Evolutionary conservation across 2,113 vertebrate species (phyloP).

Genomic region (Sebastes fasciatus): DNA sequence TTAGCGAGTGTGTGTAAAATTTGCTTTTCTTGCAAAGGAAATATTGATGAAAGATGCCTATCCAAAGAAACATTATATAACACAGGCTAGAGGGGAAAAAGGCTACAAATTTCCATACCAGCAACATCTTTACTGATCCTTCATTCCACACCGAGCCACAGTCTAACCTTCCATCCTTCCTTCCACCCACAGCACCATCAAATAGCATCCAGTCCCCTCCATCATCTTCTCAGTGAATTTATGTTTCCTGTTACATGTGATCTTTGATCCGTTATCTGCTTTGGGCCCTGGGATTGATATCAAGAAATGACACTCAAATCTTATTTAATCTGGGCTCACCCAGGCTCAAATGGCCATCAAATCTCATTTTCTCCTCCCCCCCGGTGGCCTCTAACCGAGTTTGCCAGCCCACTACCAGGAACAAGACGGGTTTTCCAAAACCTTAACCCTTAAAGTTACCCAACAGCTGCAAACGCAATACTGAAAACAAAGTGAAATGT

Average conservation of each 20-base stretch:
- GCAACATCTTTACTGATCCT: background rate
- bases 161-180: background rate
- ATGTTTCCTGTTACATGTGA: constrained; percentile 47
- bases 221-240: constrained; percentile 37
- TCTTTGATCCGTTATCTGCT: constrained; percentile 65
- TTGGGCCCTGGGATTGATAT: constrained; percentile 54
- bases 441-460: constrained; percentile 9
- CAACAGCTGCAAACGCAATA: constrained; percentile 20
- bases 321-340: constrained; percentile 60
- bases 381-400: constrained; percentile 58
- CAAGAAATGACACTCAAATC: constrained; percentile 68
- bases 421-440: constrained; percentile 55
- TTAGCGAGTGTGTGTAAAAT: background rate
- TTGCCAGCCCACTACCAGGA: constrained; percentile 65
- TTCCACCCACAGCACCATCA: background rate
- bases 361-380: constrained; percentile 60
- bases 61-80: background rate
- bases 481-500: background rate
- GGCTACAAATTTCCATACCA: background rate
- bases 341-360: constrained; percentile 53
- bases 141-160: background rate
- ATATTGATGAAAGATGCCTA: background rate
- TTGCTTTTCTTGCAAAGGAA: background rate
- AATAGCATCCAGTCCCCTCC: background rate
- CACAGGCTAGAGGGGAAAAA: background rate